Conservation (phyloP, 2,888 invertebrate genomes). For the Drosophila trichaetosa region DNA sequence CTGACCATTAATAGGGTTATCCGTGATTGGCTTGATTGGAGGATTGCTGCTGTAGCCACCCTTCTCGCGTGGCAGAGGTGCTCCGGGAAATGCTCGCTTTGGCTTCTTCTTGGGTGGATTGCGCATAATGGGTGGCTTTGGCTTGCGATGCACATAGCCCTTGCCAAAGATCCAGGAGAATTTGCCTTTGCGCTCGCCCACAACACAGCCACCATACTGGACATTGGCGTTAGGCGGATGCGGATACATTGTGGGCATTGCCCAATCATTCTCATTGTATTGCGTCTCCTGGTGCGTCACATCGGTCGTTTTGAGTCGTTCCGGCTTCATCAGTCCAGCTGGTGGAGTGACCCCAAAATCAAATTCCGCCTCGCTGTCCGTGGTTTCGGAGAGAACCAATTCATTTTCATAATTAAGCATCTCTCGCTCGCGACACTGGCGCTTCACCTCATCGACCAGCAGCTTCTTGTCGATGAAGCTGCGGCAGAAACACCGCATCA, state of each 20-base stretch:
- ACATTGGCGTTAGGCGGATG: constrained; percentile 73
- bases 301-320: constrained; percentile 86
- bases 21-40: not conserved
- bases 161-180: constrained; percentile 67
- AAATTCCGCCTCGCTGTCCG: constrained; percentile 87
- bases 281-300: constrained; percentile 87
- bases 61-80: constrained; percentile 22
- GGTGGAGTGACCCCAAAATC: constrained; percentile 91
- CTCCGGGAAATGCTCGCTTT: constrained; percentile 7
- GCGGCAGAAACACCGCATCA: constrained; percentile 82
- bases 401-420: constrained; percentile 66
- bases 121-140: constrained; percentile 55
- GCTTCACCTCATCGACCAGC: constrained; percentile 86
- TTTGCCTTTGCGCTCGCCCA: constrained; percentile 61
- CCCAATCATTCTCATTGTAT: constrained; percentile 87
- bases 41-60: constrained; percentile 39
- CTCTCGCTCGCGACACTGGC: constrained; percentile 82
- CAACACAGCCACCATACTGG: constrained; percentile 73
- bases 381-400: constrained; percentile 81
- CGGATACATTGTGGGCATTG: constrained; percentile 66
- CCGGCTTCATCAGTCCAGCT: constrained; percentile 88
- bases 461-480: constrained; percentile 85
- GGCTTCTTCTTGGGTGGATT: constrained; percentile 45
- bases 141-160: constrained; percentile 52
- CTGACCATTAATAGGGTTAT: not conserved